Base-by-base conservation (phyloP, 2,113 vertebrate genomes). In the Sebastes fasciatus region DNA sequence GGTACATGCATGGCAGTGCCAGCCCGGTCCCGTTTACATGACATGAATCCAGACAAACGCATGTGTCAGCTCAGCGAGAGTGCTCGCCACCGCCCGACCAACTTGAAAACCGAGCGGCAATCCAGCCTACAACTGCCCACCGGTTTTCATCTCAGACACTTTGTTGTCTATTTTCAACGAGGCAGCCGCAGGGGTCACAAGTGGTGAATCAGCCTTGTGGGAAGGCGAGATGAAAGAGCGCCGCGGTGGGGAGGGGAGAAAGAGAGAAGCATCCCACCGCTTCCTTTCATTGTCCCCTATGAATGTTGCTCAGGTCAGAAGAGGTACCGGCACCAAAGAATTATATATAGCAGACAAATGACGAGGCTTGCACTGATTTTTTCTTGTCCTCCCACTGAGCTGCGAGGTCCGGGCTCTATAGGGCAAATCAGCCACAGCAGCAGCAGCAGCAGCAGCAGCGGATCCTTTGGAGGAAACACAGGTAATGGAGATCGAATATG, bases 141-240 rank as follows among this genome's bases (percentile, higher is more conserved):
- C 46, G 70, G 79, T 88, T 91, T 85, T 92, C 89, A 90, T 87
- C 89, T 86, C 88, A 87, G 88, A 88, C 91, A 83, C 89, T 94
- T 90, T 94, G 89, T 92, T 91, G 93, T 94, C 89, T 94, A 92
- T 93, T 94, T 92, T 80, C 80, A 86, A 88, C 79, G 16, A 85
- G 81, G 81, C 61, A 69, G 88, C 76, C 70, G 49, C 86, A 76
- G 87, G 77, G 92, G 93, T 94, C 91, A 88, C 86, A 57, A 77
- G 86, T 40, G 87, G 88, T 94, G 93, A 94, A 88, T 94, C 91
- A 93, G 90, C 82, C 85, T 89, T 82, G 93, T 92, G 90, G 92
- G 91, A 92, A 84, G 91, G 48, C 86, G 85, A 88, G 91, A 93
- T 93, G 89, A 91, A 91, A 90, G 87, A 80, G 86, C 42, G 55